Evolutionary conservation across 2,797 vertebrate species (phyloP), one percentile per base, ranked within the genome.

Genomic region (Buceros bicornis): DNA sequence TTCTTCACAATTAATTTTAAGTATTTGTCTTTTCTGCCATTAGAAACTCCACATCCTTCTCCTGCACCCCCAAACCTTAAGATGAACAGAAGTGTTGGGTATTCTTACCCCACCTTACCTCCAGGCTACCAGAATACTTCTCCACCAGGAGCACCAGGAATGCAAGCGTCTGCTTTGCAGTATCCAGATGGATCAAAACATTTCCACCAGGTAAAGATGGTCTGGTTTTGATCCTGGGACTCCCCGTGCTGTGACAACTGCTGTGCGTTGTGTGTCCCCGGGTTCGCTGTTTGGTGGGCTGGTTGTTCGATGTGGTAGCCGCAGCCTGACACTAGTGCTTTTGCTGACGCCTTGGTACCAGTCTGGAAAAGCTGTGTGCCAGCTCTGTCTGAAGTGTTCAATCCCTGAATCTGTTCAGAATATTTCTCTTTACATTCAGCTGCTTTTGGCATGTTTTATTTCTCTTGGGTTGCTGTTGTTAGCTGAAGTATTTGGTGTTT

Each of bases 121-220:
- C 99, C 98, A 15, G 99, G 98, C 89, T 99, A 99, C 97, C 99
- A 99, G 97, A 99, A 98, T 95, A 92, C 97, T 76, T 22, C 97
- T 6, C 64, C 96, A 20, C 95, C 98, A 5, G 97, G 92, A 78
- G 77, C 97, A 60, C 66, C 98, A 33, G 97, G 98, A 86, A 94
- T 98, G 95, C 98, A 98, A 57, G 95, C 98, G 8, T 88, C 98
- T 92, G 93, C 98, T 43, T 97, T 99, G 98, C 98, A 98, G 90
- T 99, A 99, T 83, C 96, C 97, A 87, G 98, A 98, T 95, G 98
- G 98, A 92, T 97, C 98, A 88, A 99, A 99, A 85, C 97, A 98
- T 74, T 99, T 99, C 97, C 98, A 98, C 84, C 99, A 99, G 99
- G 99, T 99, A 97, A 93, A 66, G 53, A 11, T 4, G 7, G 28